A percentile compares a stretch with the other conserved stretches of the same genome.
These are phyloP conservation scores for Sphaerophoria taeniata DNA, from an alignment of 2,888 invertebrate genomes.

Conservation along the genomic window DNA sequence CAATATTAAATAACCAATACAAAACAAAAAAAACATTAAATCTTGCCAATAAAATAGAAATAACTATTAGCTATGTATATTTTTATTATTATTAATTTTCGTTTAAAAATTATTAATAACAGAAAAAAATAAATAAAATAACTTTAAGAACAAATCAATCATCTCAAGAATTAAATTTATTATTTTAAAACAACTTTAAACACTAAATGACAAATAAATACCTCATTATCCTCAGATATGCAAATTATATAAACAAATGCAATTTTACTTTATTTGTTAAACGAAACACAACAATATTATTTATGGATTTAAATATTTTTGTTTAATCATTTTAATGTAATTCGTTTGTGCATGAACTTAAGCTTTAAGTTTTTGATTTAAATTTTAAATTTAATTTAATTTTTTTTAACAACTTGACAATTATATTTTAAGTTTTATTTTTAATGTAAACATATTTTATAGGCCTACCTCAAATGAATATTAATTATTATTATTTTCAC, in stretches of 20 bases:
- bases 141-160: constrained; percentile 22
- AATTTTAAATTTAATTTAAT: background rate
- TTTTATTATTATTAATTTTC: background rate
- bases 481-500: constrained; percentile 28
- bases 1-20: constrained; percentile 30
- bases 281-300: constrained; percentile 30
- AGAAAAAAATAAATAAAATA: constrained; percentile 1
- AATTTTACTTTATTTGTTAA: constrained; percentile 42
- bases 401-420: constrained; percentile 29
- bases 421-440: constrained; percentile 17
- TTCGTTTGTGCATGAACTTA: too few species aligned
- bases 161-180: constrained; percentile 27
- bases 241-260: constrained; percentile 30
- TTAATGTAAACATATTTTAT: constrained; percentile 44
- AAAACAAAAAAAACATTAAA: constrained; percentile 38
- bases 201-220: constrained; percentile 70
- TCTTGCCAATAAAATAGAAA: constrained; percentile 61
- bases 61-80: background rate
- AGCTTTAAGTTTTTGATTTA: constrained; percentile 21
- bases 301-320: constrained; percentile 31
- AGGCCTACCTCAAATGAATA: constrained; percentile 70
- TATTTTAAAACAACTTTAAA: constrained; percentile 18
- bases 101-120: constrained; percentile 18
- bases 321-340: background rate
- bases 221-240: constrained; percentile 72